Evolutionary conservation across 2,888 invertebrate species (phyloP).

Genomic region (Tetragnatha montana): DNA sequence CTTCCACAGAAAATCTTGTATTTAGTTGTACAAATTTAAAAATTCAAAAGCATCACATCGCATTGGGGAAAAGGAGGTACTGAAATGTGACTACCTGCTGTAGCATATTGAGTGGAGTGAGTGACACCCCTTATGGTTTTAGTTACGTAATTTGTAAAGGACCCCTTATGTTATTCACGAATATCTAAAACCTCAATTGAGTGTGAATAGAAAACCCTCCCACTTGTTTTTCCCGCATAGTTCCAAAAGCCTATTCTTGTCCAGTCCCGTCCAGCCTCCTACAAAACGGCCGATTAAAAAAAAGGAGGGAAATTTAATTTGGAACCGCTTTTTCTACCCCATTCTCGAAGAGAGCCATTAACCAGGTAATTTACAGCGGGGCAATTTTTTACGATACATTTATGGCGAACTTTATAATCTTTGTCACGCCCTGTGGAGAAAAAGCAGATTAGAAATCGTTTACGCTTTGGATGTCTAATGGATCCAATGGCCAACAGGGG

Average conservation of each 20-base stretch:
- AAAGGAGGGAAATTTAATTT: slow-evolving; percentile 11
- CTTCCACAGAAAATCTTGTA: too few species aligned
- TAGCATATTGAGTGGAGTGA: too few species aligned
- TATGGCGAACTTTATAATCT: slow-evolving; percentile 8
- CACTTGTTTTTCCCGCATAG: not conserved
- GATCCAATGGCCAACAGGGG: slow-evolving; percentile 32
- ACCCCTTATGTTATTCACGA: too few species aligned
- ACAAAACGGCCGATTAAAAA: not conserved
- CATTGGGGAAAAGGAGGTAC: too few species aligned
- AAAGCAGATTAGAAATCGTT: slow-evolving; percentile 46
- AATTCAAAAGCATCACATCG: too few species aligned
- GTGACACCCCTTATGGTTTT: too few species aligned
- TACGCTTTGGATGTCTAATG: slow-evolving; percentile 30
- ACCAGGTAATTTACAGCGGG: not conserved
- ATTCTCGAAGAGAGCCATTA: slow-evolving; percentile 20
- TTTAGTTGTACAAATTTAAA: too few species aligned
- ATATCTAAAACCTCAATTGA: too few species aligned
- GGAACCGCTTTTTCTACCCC: slow-evolving; percentile 12
- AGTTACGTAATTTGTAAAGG: too few species aligned
- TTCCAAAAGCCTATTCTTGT: not conserved
- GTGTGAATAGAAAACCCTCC: too few species aligned
- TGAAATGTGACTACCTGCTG: too few species aligned
- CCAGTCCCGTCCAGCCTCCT: not conserved
- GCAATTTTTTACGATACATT: slow-evolving; percentile 31
- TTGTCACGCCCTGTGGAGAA: slow-evolving; percentile 31